These are phyloP conservation scores for Lepilemur ruficaudatus DNA, from an alignment of 2,797 vertebrate genomes.

Conservation along the genomic window DNA sequence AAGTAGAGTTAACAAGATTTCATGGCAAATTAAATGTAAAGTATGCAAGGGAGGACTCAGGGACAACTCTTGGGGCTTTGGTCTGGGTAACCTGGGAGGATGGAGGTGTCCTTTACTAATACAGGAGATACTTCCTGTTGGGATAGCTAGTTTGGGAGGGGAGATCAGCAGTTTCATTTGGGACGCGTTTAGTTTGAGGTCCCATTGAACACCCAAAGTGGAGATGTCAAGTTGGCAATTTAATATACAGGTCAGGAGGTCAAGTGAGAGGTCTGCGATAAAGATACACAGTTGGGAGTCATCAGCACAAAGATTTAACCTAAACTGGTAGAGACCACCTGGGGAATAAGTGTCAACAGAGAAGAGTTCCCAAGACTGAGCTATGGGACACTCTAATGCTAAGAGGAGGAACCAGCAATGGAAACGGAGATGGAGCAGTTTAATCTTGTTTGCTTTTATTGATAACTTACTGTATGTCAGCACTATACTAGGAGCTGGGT, in stretches of 20 bases:
- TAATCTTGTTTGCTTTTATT: neutral
- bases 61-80: neutral
- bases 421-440: neutral
- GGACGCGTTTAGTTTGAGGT: neutral
- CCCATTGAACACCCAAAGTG: neutral
- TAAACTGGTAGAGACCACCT: neutral
- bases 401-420: neutral
- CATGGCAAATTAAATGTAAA: neutral
- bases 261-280: neutral
- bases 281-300: neutral
- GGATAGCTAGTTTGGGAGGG: neutral
- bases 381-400: rapidly evolving
- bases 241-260: neutral
- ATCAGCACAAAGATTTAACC: neutral
- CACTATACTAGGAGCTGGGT: neutral
- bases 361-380: neutral
- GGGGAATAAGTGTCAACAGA: neutral
- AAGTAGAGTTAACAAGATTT: neutral
- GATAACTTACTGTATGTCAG: neutral
- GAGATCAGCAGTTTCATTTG: neutral
- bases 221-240: neutral
- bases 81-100: neutral
- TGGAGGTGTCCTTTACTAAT: neutral
- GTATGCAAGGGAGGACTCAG: neutral
- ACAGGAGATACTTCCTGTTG: neutral